phyloP scores from a whole-genome alignment of 2,113 vertebrate species.

The Leptosomus discolor region DNA sequence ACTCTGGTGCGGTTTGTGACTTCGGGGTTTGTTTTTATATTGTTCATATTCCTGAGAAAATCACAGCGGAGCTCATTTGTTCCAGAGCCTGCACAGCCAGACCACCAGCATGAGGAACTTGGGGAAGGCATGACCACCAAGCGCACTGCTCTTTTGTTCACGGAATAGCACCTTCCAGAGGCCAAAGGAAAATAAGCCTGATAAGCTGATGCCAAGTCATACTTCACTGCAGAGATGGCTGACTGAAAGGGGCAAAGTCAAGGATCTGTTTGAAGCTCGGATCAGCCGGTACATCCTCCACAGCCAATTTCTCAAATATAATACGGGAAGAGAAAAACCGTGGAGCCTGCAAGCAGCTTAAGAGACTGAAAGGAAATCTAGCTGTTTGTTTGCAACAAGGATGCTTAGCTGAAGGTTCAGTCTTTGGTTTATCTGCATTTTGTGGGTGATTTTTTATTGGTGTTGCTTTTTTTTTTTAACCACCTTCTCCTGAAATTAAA shows the following conservation, averaged over 20 bases:
- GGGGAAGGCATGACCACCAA: not conserved
- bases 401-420: not conserved
- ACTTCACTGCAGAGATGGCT: not conserved
- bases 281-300: not conserved
- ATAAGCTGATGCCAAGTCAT: not conserved
- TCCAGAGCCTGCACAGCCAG: not conserved
- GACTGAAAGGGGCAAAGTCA: not conserved
- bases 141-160: rapidly evolving
- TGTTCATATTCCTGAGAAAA: not conserved
- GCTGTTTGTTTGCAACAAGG: not conserved
- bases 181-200: not conserved
- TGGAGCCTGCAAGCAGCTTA: not conserved
- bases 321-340: not conserved
- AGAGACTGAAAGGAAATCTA: not conserved
- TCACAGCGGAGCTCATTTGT: not conserved
- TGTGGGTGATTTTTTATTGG: too few species aligned
- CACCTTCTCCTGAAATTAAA: not conserved
- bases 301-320: not conserved
- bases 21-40: not conserved
- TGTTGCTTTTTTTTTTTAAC: not conserved
- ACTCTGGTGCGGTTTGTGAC: not conserved
- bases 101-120: not conserved
- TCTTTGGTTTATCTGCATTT: not conserved
- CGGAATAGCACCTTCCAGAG: not conserved
- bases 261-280: not conserved